phyloP scores from a whole-genome alignment of 2,888 invertebrate genomes.

The Teleiodes luculella region DNA sequence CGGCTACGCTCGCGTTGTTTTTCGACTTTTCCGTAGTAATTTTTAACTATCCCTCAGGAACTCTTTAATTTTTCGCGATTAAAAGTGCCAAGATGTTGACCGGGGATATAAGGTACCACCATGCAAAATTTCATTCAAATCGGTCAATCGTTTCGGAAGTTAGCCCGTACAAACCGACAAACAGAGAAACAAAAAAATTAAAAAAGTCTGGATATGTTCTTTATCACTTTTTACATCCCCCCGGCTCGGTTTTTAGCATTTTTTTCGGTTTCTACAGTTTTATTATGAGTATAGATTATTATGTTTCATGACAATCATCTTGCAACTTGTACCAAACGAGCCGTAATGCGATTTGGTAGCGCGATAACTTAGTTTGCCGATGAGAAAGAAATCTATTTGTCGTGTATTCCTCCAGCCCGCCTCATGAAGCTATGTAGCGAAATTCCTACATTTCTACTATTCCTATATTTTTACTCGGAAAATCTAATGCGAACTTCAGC shows the following conservation, averaged over 20 bases:
- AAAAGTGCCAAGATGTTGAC: no score
- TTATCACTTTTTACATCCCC: no score
- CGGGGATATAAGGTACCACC: no score
- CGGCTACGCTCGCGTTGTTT: neutral
- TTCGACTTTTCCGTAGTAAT: no score
- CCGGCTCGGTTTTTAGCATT: no score
- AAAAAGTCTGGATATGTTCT: no score
- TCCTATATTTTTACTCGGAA: neutral
- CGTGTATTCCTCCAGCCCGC: neutral
- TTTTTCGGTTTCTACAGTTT: neutral
- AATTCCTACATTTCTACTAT: conserved; percentile 1
- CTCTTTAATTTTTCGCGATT: no score
- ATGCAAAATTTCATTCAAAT: no score
- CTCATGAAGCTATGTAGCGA: neutral
- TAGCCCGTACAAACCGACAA: no score
- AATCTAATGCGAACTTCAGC: conserved; percentile 2
- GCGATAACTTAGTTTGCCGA: conserved; percentile 19
- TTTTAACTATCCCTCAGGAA: no score
- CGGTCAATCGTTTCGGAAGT: no score
- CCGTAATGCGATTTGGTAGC: conserved; percentile 18
- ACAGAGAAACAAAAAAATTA: no score
- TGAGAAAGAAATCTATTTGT: conserved; percentile 16
- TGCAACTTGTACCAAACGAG: neutral
- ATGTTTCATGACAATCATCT: neutral
- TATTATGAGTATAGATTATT: neutral